Base-by-base conservation (phyloP, 1,140 invertebrate species). In the Eriocheir sinensis region DNA sequence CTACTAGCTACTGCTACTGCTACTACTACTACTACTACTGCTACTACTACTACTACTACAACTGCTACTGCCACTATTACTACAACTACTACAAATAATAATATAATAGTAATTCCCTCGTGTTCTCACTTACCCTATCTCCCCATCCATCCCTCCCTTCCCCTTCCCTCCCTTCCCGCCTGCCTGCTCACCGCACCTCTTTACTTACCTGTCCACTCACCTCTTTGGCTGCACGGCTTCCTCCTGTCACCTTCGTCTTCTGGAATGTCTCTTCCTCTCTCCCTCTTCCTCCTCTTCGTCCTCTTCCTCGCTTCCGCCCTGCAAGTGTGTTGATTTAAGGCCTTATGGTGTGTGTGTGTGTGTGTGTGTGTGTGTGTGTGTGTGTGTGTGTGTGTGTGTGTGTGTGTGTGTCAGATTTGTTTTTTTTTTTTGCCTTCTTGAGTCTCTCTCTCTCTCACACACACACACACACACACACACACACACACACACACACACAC, bases 301-400 rank as follows among this genome's bases (percentile, higher is more conserved):
- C 60, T 72, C 60, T n/a, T n/a, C 60, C 60, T 72, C 0, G 27
- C 48, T 53, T 21, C 21, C 12, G 21, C 48, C 48, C 27, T 21
- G 6, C 6, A 72, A 72, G 8, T 21, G 48, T 12, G 48, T 9
- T 12, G 1, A 3, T 53, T 17, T 53, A 53, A 9, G 48, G 48
- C 21, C 48, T 17, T 3, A 17, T 9, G 12, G 0, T 53, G 48
- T 53, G 27, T 72, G 60, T n/a, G 60, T n/a, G 21, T 72, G 60
- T 72, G 60, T 72, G 60, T 72, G 60, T 72, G 60, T 72, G 60
- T 72, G 60, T 72, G 60, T 72, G 60, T 72, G 60, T 72, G 60
- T 72, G 60, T 72, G 60, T 72, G 60, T 72, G 60, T 72, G 60
- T n/a, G n/a, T n/a, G n/a, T n/a, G n/a, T n/a, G n/a, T n/a, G 53